Base-by-base conservation (phyloP, 2,888 invertebrate species). In the Meandrusa payeni region DNA sequence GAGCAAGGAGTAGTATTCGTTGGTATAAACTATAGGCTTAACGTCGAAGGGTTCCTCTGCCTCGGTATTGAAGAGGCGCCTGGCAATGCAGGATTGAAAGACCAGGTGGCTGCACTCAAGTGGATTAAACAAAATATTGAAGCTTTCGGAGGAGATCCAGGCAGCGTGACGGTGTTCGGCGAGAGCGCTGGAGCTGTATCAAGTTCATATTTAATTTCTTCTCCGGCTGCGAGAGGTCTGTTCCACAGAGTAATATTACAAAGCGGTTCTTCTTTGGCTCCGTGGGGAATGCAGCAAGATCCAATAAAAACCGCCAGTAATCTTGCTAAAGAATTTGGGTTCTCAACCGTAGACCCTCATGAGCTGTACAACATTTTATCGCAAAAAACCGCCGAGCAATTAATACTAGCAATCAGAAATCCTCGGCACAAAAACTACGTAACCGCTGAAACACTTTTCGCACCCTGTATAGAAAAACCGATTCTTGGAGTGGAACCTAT, bases 41-140 rank as follows among this genome's bases (percentile, higher is more conserved):
- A 89, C 2, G 86, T 90, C 0, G 75, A 91, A 56, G 91, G 91
- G 0, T 93, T 92, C 54, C 71, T 92, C 1, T 91, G 91, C 36
- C 81, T 91, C 1, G 91, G 91, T 5, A 90, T 90, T 6, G 70
- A 76, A 48, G 90, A 90, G 62, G 91, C 91, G 0, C 91, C 92
- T 0, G 93, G 93, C 2, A 93, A 93, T 59, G 90, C 90, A 34
- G 91, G 91, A 0, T 62, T 91, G 1, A 91, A 91, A 50, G 87
- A 87, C 51, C 87, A 87, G 52, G 59, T 85, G 41, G 82, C 82
- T 1, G 86, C 86, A 4, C 54, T 87, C 19, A 71, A 56, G 43
- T 87, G 87, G 87, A 65, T 87, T 7, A 65, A 68, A 50, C 62
- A 69, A 10, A 87, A 87, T 42, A 83, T 87, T 1, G 56, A 51